Percentiles rank a stretch among this genome's conserved stretches.
Evolutionary conservation across 2,113 vertebrate species (phyloP).

Genomic region (Scytalopus superciliaris): DNA sequence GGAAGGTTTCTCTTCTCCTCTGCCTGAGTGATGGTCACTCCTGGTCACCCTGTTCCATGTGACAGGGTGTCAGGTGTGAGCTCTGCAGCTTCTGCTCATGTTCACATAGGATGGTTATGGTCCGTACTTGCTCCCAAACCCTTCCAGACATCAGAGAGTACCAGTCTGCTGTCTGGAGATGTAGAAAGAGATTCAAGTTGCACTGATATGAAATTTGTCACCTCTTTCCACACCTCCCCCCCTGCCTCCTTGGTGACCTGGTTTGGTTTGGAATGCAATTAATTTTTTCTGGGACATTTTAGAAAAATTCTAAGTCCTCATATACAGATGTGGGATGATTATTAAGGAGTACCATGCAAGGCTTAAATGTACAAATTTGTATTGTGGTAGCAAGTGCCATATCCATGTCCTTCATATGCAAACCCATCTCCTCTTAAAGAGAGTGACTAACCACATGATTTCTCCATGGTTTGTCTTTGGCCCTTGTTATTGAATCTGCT

Average conservation of each 20-base stretch:
- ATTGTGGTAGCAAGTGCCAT: not conserved
- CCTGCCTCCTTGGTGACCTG: not conserved
- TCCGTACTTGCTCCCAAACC: not conserved
- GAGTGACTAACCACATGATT: accelerated
- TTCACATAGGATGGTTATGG: not conserved
- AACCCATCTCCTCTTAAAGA: not conserved
- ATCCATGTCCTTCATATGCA: not conserved
- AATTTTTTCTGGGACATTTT: not conserved
- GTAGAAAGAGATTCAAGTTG: not conserved
- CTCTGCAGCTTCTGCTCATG: not conserved
- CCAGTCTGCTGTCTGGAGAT: not conserved
- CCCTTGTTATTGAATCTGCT: not conserved
- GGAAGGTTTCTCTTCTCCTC: not conserved
- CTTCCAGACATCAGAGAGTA: not conserved
- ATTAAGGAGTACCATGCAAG: not conserved
- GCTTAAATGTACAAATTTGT: not conserved
- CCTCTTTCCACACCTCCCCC: accelerated
- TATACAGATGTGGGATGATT: not conserved
- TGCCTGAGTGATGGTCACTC: not conserved
- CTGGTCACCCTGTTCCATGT: not conserved
- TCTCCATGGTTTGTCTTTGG: not conserved
- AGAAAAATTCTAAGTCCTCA: not conserved
- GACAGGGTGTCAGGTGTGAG: not conserved
- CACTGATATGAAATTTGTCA: not conserved
- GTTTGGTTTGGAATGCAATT: not conserved